Percentiles rank a stretch among this genome's conserved stretches.
Conservation (phyloP, 2,113 vertebrate species). For the Cnemophilus loriae region DNA sequence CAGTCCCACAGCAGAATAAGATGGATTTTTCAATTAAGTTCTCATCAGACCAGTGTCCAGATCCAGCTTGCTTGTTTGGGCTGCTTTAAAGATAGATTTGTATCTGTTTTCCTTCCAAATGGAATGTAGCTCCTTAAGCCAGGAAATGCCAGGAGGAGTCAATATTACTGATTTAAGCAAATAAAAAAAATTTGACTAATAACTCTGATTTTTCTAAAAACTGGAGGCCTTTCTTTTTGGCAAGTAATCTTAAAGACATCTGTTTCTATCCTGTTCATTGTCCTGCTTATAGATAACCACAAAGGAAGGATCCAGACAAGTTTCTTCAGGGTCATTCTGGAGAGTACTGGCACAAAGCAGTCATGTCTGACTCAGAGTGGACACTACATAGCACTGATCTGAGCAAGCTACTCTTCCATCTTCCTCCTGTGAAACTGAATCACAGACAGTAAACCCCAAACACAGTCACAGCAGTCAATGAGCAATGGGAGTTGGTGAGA, state of each 20-base stretch:
- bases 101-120: not conserved
- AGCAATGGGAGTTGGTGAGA: accelerated
- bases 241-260: not conserved
- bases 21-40: not conserved
- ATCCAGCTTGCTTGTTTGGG: not conserved
- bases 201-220: not conserved
- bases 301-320: not conserved
- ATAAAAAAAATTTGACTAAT: not conserved
- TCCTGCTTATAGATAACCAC: not conserved
- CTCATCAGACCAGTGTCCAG: not conserved
- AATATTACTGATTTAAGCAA: not conserved
- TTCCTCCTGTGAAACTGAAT: not conserved
- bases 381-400: too few species aligned
- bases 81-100: not conserved
- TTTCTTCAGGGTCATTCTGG: not conserved
- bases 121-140: not conserved
- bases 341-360: not conserved
- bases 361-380: not conserved
- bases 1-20: not conserved
- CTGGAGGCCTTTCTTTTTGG: not conserved
- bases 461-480: not conserved
- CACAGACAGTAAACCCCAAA: not conserved
- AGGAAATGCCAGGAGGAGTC: not conserved
- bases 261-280: not conserved
- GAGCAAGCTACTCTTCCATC: not conserved